Percentiles rank a stretch among this genome's conserved stretches.
Evolutionary conservation across 2,888 invertebrate genomes (phyloP).

Genomic region (Drosophila suboccidentalis): DNA sequence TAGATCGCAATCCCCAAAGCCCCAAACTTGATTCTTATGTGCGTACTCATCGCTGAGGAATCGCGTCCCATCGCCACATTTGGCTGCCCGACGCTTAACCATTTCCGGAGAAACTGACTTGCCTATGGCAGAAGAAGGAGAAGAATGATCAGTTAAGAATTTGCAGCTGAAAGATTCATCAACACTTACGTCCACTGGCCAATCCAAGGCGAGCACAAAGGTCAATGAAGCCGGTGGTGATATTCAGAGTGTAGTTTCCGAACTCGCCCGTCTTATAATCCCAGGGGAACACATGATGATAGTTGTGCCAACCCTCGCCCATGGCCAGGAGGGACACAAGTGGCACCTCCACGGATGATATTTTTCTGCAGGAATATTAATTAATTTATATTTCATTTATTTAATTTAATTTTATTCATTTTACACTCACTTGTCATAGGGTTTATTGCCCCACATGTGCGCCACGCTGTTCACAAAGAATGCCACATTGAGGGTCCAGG

Average conservation of each 20-base stretch:
- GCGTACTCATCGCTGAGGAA: slow-evolving; percentile 83
- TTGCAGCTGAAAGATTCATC: not conserved
- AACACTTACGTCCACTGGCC: slow-evolving; percentile 90
- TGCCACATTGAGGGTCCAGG: slow-evolving; percentile 94
- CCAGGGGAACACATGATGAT: slow-evolving; percentile 91
- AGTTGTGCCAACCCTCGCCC: slow-evolving; percentile 95
- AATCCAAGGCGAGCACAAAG: slow-evolving; percentile 92
- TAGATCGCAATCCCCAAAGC: slow-evolving; percentile 88
- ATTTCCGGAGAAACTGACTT: slow-evolving; percentile 88
- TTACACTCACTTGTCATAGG: slow-evolving; percentile 92
- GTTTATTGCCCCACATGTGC: slow-evolving; percentile 96
- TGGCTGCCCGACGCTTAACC: slow-evolving; percentile 87
- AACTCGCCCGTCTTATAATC: slow-evolving; percentile 90
- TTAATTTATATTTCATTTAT: not conserved
- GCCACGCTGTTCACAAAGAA: slow-evolving; percentile 98
- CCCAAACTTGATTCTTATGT: slow-evolving; percentile 87
- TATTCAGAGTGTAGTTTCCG: slow-evolving; percentile 89
- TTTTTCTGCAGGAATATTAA: slow-evolving; percentile 86
- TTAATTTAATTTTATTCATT: too few species aligned
- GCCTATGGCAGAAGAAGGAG: slow-evolving; percentile 63
- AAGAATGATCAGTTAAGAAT: not conserved
- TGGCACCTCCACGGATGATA: slow-evolving; percentile 90
- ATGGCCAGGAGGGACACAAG: slow-evolving; percentile 91
- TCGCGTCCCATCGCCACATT: slow-evolving; percentile 88
- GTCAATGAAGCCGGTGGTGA: slow-evolving; percentile 93